A percentile compares a stretch with the other conserved stretches of the same genome.
phyloP scores from a whole-genome alignment of 2,113 vertebrate species.

The Monopterus albus region DNA sequence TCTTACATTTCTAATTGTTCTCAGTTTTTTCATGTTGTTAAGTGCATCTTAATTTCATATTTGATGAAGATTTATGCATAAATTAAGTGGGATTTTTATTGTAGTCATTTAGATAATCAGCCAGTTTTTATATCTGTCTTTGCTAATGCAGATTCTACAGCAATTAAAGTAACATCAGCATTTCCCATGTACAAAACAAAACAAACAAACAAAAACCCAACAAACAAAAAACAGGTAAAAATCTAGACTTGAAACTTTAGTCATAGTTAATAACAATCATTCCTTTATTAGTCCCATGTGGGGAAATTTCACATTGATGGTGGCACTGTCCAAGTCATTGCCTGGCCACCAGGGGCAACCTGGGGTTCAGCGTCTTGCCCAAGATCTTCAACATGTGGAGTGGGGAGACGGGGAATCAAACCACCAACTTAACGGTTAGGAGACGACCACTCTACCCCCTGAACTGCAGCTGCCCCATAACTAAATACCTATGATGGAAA shows the following conservation, averaged over 20 bases:
- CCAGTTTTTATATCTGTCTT: not conserved
- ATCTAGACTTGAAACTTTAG: slow-evolving; percentile 3
- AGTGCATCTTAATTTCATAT: not conserved
- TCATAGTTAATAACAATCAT: slow-evolving; percentile 5
- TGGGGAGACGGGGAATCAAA: too few relatives aligned
- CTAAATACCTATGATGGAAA: slow-evolving; percentile 14
- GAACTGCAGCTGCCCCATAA: too few relatives aligned
- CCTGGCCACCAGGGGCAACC: too few relatives aligned
- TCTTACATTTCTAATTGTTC: slow-evolving; percentile 1
- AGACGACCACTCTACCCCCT: too few relatives aligned
- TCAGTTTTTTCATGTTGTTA: not conserved
- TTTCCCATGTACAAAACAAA: not conserved
- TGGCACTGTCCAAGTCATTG: too few relatives aligned
- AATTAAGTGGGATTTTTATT: not conserved
- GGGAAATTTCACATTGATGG: too few relatives aligned
- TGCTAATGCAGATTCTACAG: not conserved
- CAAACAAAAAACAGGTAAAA: not conserved
- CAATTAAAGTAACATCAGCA: not conserved
- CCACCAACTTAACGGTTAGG: too few relatives aligned
- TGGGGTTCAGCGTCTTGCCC: too few relatives aligned
- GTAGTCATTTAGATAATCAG: not conserved
- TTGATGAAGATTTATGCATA: slow-evolving; percentile 5
- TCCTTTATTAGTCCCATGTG: too few relatives aligned
- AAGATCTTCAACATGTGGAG: too few relatives aligned
- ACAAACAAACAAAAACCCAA: too few relatives aligned